phyloP scores from a whole-genome alignment of 2,888 invertebrate genomes.

The Eudasyphora cyanicolor region DNA sequence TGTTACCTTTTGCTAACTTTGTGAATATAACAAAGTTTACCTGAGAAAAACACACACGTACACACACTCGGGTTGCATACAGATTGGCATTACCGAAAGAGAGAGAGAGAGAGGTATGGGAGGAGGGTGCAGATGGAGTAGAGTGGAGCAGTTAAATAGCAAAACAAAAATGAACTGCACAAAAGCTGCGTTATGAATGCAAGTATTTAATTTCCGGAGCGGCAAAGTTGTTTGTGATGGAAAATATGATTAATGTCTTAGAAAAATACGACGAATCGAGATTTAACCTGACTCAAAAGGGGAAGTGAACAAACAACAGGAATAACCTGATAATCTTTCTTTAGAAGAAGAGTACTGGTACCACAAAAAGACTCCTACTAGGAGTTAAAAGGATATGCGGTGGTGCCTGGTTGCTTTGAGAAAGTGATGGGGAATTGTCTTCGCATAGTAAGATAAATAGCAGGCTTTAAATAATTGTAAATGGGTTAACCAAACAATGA shows the following conservation, averaged over 20 bases:
- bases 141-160: slow-evolving; percentile 40
- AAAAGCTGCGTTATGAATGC: slow-evolving; percentile 57
- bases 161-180: slow-evolving; percentile 50
- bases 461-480: no score
- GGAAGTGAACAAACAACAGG: neutral
- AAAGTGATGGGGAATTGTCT: no score
- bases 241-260: slow-evolving; percentile 54
- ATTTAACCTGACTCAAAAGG: slow-evolving; percentile 16
- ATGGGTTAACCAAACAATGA: no score
- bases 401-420: no score
- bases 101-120: no score
- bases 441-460: no score
- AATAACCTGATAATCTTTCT: no score
- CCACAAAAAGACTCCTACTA: no score
- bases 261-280: slow-evolving; percentile 6
- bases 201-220: slow-evolving; percentile 62
- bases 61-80: neutral
- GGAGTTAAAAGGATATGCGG: no score
- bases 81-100: slow-evolving; percentile 31
- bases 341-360: no score
- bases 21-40: slow-evolving; percentile 11
- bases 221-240: slow-evolving; percentile 49
- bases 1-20: neutral
- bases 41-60: neutral
- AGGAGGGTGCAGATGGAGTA: no score